phyloP scores from a whole-genome alignment of 2,888 invertebrate species.

The Megamerina dolium region DNA sequence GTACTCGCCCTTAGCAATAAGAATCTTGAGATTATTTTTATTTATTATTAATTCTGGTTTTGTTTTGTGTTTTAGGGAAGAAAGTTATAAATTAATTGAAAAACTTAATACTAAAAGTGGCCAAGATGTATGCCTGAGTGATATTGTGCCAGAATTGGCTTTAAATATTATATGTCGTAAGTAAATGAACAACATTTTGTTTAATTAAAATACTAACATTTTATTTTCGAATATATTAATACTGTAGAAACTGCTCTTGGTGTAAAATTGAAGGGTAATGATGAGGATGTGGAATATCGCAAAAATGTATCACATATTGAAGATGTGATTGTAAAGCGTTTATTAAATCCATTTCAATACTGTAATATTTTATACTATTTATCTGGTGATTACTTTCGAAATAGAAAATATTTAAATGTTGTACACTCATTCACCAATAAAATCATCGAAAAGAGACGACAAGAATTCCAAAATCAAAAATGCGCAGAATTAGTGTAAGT shows the following conservation, averaged over 20 bases:
- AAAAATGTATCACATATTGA: conserved; percentile 53
- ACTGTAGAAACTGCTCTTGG: conserved; percentile 63
- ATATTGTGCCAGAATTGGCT: conserved; percentile 56
- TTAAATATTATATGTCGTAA: conserved; percentile 65
- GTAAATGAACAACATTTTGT: too few relatives aligned
- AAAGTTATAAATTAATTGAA: conserved; percentile 41
- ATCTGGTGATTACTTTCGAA: conserved; percentile 51
- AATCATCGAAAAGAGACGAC: conserved; percentile 48
- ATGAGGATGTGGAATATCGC: conserved; percentile 54
- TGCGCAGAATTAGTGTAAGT: too few relatives aligned
- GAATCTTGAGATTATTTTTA: too few relatives aligned
- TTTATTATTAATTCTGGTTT: too few relatives aligned
- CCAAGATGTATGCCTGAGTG: conserved; percentile 49
- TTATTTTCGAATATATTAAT: too few relatives aligned
- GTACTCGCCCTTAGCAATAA: too few relatives aligned
- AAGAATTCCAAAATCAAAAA: conserved; percentile 21
- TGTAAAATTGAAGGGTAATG: conserved; percentile 52
- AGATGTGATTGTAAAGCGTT: conserved; percentile 43
- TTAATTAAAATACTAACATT: too few relatives aligned
- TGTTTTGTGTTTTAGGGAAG: conserved; percentile 41
- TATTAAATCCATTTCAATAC: conserved; percentile 56
- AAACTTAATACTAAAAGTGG: conserved; percentile 31
- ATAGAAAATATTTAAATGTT: conserved; percentile 43
- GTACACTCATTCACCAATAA: conserved; percentile 48
- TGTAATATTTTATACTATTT: conserved; percentile 54